Conservation (phyloP, 2,113 vertebrate genomes). For the Caranx ignobilis region DNA sequence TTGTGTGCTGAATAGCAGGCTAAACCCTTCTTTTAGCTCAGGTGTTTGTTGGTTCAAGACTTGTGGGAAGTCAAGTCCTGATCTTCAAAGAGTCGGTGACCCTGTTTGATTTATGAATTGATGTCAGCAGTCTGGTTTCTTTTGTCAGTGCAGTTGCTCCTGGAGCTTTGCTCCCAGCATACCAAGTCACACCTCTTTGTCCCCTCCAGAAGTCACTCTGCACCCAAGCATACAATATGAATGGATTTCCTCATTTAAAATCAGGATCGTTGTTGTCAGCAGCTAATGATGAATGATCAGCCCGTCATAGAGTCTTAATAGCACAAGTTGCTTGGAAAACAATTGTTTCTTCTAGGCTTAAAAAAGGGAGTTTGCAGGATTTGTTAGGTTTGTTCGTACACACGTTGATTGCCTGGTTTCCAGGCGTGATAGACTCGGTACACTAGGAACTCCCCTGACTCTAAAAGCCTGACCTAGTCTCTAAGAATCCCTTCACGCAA, state of each 20-base stretch:
- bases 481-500: slow-evolving; percentile 84
- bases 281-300: slow-evolving; percentile 60
- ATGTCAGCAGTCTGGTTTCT: slow-evolving; percentile 65
- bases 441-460: slow-evolving; percentile 82
- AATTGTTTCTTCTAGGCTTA: slow-evolving; percentile 58
- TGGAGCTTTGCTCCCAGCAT: slow-evolving; percentile 66
- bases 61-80: slow-evolving; percentile 64
- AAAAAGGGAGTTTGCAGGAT: slow-evolving; percentile 52
- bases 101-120: slow-evolving; percentile 73
- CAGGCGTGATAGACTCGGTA: slow-evolving; percentile 82
- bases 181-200: slow-evolving; percentile 76
- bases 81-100: slow-evolving; percentile 52
- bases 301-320: slow-evolving; percentile 66
- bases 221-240: slow-evolving; percentile 34
- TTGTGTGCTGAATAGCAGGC: neutral
- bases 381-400: slow-evolving; percentile 67
- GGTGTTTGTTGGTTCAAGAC: slow-evolving; percentile 51
- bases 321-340: slow-evolving; percentile 67
- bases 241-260: slow-evolving; percentile 47
- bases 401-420: slow-evolving; percentile 76
- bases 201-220: slow-evolving; percentile 56
- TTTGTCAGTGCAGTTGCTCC: slow-evolving; percentile 56
- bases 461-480: slow-evolving; percentile 84
- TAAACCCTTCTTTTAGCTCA: slow-evolving; percentile 9
- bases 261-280: slow-evolving; percentile 42